Base-by-base conservation (phyloP, 1,140 invertebrate genomes). In the Drosophila sp. region DNA sequence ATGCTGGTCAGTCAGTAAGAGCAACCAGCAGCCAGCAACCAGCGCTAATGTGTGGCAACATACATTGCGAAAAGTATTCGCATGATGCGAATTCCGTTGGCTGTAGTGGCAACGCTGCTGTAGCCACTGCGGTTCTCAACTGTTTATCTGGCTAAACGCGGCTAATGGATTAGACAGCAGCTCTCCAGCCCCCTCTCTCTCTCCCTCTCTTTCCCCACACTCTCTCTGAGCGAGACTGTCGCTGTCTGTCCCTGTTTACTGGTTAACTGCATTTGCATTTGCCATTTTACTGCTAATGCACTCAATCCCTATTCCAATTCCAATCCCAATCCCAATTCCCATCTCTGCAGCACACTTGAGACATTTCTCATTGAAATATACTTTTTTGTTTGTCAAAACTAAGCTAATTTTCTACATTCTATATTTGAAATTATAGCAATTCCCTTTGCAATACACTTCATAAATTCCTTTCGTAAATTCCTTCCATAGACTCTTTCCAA, bases 141-240 rank as follows among this genome's bases (percentile, higher is more conserved):
- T 82, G 71, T 72, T 82, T 83, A 82, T 80, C 73, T 65, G 72
- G 78, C 76, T 74, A 76, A 84, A 72, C 45, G 53, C 51, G 69
- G 62, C 64, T 77, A 78, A 84, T 80, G 79, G 78, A 77, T 80
- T 71, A 66, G 65, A 34, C 53, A 46, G 48, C 56, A 34, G 45
- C 27, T 57, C 61, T 18, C 8, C 3, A 8, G 11, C 25, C 13
- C 21, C 4, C 4, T 40, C 36, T 25, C 11, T 38, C 46, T 32
- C 14, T 18, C 32, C n/a, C n/a, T 40, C 29, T 7, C 11, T 21
- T 7, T n/a, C n/a, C n/a, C n/a, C n/a, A n/a, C n/a, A n/a, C n/a
- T n/a, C n/a, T n/a, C n/a, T n/a, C n/a, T n/a, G n/a, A n/a, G n/a
- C n/a, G n/a, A n/a, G n/a, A n/a, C n/a, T n/a, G n/a, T n/a, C n/a